A percentile compares a stretch with the other conserved stretches of the same genome.
These are phyloP conservation scores for Coendou prehensilis DNA, from an alignment of 2,797 vertebrate genomes.

Conservation along the genomic window DNA sequence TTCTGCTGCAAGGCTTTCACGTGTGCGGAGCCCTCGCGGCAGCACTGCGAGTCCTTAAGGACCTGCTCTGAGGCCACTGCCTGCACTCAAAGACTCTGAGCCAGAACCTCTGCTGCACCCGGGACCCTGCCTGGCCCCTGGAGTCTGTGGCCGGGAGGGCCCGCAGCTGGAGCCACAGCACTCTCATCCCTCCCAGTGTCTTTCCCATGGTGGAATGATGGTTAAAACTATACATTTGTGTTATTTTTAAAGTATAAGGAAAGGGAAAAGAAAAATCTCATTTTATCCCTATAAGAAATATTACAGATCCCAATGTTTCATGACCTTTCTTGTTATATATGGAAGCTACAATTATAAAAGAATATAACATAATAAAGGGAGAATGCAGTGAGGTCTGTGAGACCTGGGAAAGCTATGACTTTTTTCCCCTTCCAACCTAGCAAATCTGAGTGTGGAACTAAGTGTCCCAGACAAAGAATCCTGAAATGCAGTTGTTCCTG, in stretches of 20 bases:
- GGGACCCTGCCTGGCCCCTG: background rate
- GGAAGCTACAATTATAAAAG: background rate
- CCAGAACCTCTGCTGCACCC: background rate
- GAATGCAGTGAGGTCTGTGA: background rate
- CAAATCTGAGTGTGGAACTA: background rate
- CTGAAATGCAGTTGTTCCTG: background rate
- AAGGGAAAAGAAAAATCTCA: background rate
- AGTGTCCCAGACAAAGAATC: constrained; percentile 5
- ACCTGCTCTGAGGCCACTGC: background rate
- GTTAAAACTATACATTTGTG: background rate
- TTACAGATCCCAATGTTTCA: background rate
- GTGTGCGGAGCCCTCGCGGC: background rate
- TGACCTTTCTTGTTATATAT: background rate
- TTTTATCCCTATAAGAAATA: background rate
- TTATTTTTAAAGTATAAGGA: constrained; percentile 21
- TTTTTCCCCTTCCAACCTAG: background rate
- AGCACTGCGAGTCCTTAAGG: background rate
- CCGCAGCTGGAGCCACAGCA: background rate
- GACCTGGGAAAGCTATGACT: background rate
- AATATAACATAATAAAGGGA: background rate
- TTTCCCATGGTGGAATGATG: background rate
- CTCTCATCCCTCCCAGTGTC: background rate
- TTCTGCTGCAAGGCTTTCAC: background rate
- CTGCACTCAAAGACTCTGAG: background rate
- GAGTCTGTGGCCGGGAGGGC: background rate